Base-by-base conservation (phyloP, 2,888 invertebrate genomes). In the Rhimphoctona megacephalus region DNA sequence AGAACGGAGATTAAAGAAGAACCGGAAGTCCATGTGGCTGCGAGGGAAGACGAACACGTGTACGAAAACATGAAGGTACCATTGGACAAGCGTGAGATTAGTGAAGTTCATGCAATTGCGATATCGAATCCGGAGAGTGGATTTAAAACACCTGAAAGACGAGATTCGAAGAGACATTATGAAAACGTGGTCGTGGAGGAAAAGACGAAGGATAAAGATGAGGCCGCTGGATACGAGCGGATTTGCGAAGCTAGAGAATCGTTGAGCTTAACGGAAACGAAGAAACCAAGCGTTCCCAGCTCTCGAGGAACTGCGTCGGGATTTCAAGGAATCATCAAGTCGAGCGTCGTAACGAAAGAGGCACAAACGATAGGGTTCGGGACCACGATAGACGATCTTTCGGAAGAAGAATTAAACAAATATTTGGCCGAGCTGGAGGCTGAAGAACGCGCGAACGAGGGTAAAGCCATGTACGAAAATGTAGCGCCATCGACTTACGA, bases 351-450 rank as follows among this genome's bases (percentile, higher is more conserved):
- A 19, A 77, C 22, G 11, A 89, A 90, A 72, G 79, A 87, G 39
- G 92, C 92, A 85, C 89, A 91, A 3, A 86, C 89, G 3, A 80
- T 93, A 73, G 92, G 92, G 57, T 93, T 94, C 81, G 89, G 90
- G 66, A 91, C 91, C 9, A 91, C 91, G 25, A 93, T 92, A 9
- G 92, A 93, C 49, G 92, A 94, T 85, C 90, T 94, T 77, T 93
- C 94, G 0, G 95, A 95, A 81, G 93, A 94, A 52, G 94, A 95
- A 87, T 89, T 95, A 52, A 94, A 91, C 76, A 93, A 93, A 74
- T 95, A 94, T 89, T 90, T 95, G 46, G 93, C 94, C 9, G 94
- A 95, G 81, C 89, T 95, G 30, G 95, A 95, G 76, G 93, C 94
- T 14, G 93, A 94, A 61, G 94, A 94, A 74, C 90, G 90, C 43